Evolutionary conservation across 2,888 invertebrate genomes (phyloP).

Genomic region (Orgyia antiqua): DNA sequence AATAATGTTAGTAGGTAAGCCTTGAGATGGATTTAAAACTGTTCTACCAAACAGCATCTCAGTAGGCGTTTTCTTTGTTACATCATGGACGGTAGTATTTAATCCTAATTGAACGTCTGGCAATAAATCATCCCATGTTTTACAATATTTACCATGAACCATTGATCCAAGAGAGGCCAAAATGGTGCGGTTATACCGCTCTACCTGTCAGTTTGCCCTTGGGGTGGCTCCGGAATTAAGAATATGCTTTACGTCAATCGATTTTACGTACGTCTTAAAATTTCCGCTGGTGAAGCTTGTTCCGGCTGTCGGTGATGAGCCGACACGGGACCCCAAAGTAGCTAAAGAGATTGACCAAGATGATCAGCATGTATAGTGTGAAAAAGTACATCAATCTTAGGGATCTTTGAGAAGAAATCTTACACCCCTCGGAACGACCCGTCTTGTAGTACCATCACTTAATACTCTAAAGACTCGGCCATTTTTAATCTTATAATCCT

Average conservation of each 20-base stretch:
- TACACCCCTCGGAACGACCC: constrained; percentile 23
- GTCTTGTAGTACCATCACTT: constrained; percentile 5
- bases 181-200: constrained; percentile 1
- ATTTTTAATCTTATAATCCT: constrained; percentile 14
- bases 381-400: background rate
- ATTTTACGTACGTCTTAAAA: background rate
- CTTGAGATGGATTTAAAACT: background rate
- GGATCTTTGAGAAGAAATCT: constrained; percentile 7
- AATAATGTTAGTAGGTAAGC: background rate
- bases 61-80: constrained; percentile 1
- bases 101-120: constrained; percentile 3
- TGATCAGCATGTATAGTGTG: constrained; percentile 2
- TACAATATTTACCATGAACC: constrained; percentile 1
- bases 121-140: constrained; percentile 5
- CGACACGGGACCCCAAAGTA: constrained; percentile 1
- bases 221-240: background rate
- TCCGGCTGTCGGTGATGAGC: constrained; percentile 6
- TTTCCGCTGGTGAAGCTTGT: constrained; percentile 3
- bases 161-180: too few relatives aligned
- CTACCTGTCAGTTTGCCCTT: background rate
- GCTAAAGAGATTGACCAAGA: constrained; percentile 23
- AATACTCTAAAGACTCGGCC: constrained; percentile 12
- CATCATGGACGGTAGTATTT: constrained; percentile 6
- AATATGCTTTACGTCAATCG: background rate
- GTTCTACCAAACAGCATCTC: background rate